Base-by-base conservation (phyloP, 1,140 invertebrate genomes). In the Pinna nobilis region DNA sequence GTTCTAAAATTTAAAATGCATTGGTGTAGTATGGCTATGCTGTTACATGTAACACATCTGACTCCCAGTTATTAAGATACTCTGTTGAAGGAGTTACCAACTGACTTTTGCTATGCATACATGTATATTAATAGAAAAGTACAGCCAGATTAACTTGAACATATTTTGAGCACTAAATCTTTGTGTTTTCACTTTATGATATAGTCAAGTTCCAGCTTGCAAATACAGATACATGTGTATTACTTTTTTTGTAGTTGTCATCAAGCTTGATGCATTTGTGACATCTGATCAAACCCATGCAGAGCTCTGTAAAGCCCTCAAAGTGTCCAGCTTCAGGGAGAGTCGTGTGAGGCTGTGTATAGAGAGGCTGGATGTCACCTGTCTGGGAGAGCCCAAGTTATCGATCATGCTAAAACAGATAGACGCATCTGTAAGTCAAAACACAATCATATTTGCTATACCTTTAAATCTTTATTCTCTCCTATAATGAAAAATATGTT, bases 241-340 rank as follows among this genome's bases (percentile, higher is more conserved):
- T 32, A 3, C 28, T 39, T 61, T 47, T 23, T 50, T 81, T 81
- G 49, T 76, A 85, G 83, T 82, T 64, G 68, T 79, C 6, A 74
- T 88, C 32, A 84, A 84, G 49, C 69, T 88, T 37, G 85, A 88
- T 79, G 82, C 82, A 9, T 87, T 83, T 76, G 75, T 88, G 9
- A 77, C 79, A 23, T 82, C 85, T 3, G 80, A 82, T 33, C 70
- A 85, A 18, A 81, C 82, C 15, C 74, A 83, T 49, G 67, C 79
- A 57, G 86, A 87, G 71, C 71, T 88, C 11, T 86, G 85, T 71
- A 86, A 86, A 60, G 86, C 87, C 15, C 59, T 87, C 28, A 84
- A 83, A 25, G 82, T 87, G 30, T 85, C 86, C 25, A 76, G 75
- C 9, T 83, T 84, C 37, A 67, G 49, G 13, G 76, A 80, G 15